Conservation (phyloP, 1,140 invertebrate genomes). For the Cylas formicarius region DNA sequence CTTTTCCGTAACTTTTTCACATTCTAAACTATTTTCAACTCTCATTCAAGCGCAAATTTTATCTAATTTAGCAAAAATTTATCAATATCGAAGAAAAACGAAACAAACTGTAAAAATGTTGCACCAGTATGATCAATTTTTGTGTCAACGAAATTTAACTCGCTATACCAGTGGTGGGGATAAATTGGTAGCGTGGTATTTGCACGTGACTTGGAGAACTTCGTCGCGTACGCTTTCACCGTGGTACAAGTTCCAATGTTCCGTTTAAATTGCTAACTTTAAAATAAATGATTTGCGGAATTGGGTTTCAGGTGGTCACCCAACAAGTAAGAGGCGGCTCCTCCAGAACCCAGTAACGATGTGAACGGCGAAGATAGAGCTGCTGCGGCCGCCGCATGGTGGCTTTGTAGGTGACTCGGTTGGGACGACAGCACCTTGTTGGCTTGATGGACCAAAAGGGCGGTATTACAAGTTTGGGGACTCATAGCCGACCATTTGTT, state of each 20-base stretch:
- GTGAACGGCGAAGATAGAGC: slow-evolving; percentile 42
- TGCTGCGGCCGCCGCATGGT: slow-evolving; percentile 37
- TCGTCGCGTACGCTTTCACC: no score
- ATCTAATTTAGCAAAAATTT: slow-evolving; percentile 6
- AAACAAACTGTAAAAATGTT: no score
- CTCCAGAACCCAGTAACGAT: slow-evolving; percentile 40
- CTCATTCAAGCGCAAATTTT: slow-evolving; percentile 1
- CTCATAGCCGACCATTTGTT: slow-evolving; percentile 43
- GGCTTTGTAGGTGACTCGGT: slow-evolving; percentile 36
- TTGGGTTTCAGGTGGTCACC: slow-evolving; percentile 40
- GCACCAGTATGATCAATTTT: no score
- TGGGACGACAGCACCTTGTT: slow-evolving; percentile 40
- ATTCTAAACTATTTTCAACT: no score
- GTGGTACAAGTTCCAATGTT: not conserved
- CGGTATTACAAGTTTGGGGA: slow-evolving; percentile 41
- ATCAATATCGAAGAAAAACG: not conserved
- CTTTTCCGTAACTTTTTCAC: no score
- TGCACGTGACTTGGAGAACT: no score
- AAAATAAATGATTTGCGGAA: slow-evolving; percentile 41
- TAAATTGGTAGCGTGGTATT: no score
- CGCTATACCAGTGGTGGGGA: no score
- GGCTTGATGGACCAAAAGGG: slow-evolving; percentile 40
- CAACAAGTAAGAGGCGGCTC: slow-evolving; percentile 39
- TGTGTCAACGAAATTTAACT: no score
- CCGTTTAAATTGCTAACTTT: slow-evolving; percentile 13